phyloP scores from a whole-genome alignment of 1,140 invertebrate species.

The Platorchestia sp. region DNA sequence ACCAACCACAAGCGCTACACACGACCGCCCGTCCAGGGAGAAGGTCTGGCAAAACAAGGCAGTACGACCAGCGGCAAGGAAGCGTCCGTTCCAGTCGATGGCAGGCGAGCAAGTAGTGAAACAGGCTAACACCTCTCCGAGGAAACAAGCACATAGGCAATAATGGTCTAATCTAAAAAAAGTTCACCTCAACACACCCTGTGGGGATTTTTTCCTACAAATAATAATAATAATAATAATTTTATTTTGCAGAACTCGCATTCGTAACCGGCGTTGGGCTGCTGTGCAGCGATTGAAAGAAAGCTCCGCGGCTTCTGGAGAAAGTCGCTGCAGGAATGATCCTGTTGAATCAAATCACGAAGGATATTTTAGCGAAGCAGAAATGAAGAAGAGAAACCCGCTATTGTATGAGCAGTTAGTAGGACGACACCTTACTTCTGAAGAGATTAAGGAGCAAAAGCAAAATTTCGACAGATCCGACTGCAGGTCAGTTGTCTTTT shows the following conservation, averaged over 20 bases:
- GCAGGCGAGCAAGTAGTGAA: too few species aligned
- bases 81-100: too few species aligned
- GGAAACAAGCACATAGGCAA: too few species aligned
- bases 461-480: constrained; percentile 45
- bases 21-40: too few species aligned
- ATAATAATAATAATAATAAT: too few species aligned
- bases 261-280: constrained; percentile 33
- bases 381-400: constrained; percentile 37
- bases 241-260: not conserved
- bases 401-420: not conserved
- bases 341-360: not conserved
- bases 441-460: not conserved
- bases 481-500: not conserved
- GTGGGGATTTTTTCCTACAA: too few species aligned
- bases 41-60: too few species aligned
- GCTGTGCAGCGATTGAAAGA: constrained; percentile 16
- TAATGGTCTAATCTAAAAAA: too few species aligned
- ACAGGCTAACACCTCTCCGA: too few species aligned
- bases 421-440: not conserved
- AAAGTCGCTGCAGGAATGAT: not conserved
- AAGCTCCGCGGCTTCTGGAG: not conserved
- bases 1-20: too few species aligned
- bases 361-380: constrained; percentile 12
- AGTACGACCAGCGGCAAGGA: too few species aligned
- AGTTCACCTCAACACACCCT: too few species aligned